These are phyloP conservation scores for Craniophora ligustri DNA, from an alignment of 2,888 invertebrate species.

Conservation along the genomic window DNA sequence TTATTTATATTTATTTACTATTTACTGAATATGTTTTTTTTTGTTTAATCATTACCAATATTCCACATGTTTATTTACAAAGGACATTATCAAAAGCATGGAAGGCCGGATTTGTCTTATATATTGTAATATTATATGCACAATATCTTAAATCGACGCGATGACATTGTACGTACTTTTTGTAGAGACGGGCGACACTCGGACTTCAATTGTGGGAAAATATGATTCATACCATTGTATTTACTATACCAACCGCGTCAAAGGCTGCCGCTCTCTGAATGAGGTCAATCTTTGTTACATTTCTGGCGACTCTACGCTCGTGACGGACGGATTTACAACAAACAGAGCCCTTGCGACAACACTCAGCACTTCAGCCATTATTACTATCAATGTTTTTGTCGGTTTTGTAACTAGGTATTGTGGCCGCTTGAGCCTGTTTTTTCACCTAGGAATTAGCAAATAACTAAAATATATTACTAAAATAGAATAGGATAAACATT, in stretches of 20 bases:
- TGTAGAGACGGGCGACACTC: constrained; percentile 41
- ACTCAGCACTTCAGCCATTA: constrained; percentile 6
- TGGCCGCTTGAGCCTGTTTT: no score
- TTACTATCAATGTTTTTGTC: constrained; percentile 20
- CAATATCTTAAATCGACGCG: constrained; percentile 19
- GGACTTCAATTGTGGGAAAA: constrained; percentile 69
- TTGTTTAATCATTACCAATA: no score
- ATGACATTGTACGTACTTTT: constrained; percentile 43
- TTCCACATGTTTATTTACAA: no score
- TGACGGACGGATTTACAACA: constrained; percentile 48
- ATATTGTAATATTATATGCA: constrained; percentile 1
- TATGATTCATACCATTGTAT: constrained; percentile 79
- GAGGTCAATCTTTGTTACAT: constrained; percentile 76
- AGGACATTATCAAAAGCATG: no score
- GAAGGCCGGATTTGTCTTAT: no score
- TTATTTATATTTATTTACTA: no score
- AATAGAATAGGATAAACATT: no score
- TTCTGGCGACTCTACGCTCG: constrained; percentile 62
- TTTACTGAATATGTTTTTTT: no score
- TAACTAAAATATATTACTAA: no score
- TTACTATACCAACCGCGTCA: constrained; percentile 69
- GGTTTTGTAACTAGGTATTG: constrained; percentile 14
- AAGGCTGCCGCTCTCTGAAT: constrained; percentile 70
- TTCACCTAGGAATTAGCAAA: no score
- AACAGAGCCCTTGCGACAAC: constrained; percentile 45